Conservation (phyloP, 2,888 invertebrate genomes). For the Caenorhabditis virilis region DNA sequence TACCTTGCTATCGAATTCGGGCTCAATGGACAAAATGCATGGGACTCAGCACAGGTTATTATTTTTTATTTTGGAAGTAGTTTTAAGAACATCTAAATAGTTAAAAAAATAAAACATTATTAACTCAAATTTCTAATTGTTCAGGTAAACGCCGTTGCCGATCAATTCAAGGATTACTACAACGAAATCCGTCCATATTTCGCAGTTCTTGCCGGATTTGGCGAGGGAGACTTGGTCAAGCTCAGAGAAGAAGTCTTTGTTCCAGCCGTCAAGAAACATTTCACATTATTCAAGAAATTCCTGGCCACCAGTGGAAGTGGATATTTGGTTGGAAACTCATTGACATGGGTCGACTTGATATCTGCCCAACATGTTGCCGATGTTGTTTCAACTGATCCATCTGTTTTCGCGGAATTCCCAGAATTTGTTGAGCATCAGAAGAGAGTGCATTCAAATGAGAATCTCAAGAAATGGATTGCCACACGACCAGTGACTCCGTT, state of each 20-base stretch:
- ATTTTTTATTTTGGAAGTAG: no score
- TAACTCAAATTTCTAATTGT: no score
- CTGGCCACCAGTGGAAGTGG: constrained; percentile 24
- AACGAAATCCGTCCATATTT: constrained; percentile 26
- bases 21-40: no score
- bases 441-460: constrained; percentile 11
- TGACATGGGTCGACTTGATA: constrained; percentile 35
- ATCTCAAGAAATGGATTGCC: constrained; percentile 19
- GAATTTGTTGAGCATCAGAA: constrained; percentile 4
- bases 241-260: no score
- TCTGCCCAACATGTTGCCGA: constrained; percentile 22
- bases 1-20: constrained; percentile 45
- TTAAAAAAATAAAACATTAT: no score
- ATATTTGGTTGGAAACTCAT: constrained; percentile 21
- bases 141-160: constrained; percentile 24
- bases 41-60: no score
- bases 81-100: no score
- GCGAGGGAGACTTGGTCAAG: no score
- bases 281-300: constrained; percentile 19
- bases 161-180: constrained; percentile 41
- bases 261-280: constrained; percentile 23
- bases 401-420: constrained; percentile 6
- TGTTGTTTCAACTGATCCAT: constrained; percentile 14
- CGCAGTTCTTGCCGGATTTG: constrained; percentile 5
- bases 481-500: constrained; percentile 24